Base-by-base conservation (phyloP, 2,797 vertebrate species). In the Xenopus petersii region DNA sequence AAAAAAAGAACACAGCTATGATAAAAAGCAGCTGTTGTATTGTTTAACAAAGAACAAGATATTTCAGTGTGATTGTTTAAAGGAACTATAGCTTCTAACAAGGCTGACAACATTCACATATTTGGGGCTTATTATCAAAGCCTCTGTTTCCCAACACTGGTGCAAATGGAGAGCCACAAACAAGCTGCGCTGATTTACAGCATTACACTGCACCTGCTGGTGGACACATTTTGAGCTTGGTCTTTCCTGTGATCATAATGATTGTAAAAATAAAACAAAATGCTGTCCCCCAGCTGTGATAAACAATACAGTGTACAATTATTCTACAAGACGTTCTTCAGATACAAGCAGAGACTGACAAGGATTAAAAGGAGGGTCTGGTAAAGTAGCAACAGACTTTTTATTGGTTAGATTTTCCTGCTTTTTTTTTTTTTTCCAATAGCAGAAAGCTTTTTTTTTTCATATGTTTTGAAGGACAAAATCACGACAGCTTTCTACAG, bases 31-130 rank as follows among this genome's bases (percentile, higher is more conserved):
- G 46, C 64, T 73, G 49, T 47, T 26, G 49, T 55, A 73, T 36
- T 51, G 64, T 73, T 48, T 71, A 77, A 46, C 5, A 16, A 26
- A 55, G 64, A 60, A 77, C n/a, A 69, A 55, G 54, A 70, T 70
- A 46, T 70, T 70, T 59, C 67, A 70, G 24, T 70, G 55, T 59
- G 67, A 70, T 70, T 70, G 67, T 70, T 70, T 70, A 70, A 68
- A 46, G 67, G 15, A 47, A 70, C 67, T 54, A 67, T 55, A 67
- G 58, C 17, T 17, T 12, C 60, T 49, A 73, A 59, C 65, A 59
- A 64, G 51, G 12, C 55, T 59, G 36, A 69, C 64, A 63, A 64
- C 61, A 26, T 3, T 56, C 12, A 63, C 33, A 24, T 49, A 56
- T 21, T 15, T 16, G 36, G 49, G 49, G 30, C 63, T 59, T 47